Percentiles rank a stretch among this genome's conserved stretches.
Evolutionary conservation across 2,888 invertebrate genomes (phyloP).

Genomic region (Leucoptera coffeella): DNA sequence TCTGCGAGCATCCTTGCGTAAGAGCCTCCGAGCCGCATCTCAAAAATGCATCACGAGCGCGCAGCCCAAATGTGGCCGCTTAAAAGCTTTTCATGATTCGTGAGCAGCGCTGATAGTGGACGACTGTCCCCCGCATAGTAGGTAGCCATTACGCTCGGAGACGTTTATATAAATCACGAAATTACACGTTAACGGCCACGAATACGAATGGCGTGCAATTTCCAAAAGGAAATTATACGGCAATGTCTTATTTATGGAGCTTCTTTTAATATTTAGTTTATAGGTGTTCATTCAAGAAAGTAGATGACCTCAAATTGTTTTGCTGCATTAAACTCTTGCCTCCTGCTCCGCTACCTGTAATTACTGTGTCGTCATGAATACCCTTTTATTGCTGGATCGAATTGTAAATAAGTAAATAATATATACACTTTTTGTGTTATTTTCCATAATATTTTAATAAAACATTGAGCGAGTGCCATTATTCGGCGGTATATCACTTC

Average conservation of each 20-base stretch:
- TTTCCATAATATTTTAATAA: too few relatives aligned
- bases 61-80: constrained; percentile 27
- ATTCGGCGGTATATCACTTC: too few relatives aligned
- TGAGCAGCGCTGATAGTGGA: constrained; percentile 23
- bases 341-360: not conserved
- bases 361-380: constrained; percentile 1
- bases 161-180: constrained; percentile 36
- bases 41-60: constrained; percentile 43
- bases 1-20: constrained; percentile 41
- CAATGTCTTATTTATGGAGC: constrained; percentile 33
- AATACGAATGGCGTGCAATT: constrained; percentile 35
- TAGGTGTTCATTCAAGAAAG: constrained; percentile 19
- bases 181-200: constrained; percentile 32
- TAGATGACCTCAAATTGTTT: constrained; percentile 19
- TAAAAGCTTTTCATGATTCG: constrained; percentile 36
- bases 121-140: too few relatives aligned
- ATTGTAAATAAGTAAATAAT: constrained; percentile 4
- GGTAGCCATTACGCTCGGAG: constrained; percentile 16
- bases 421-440: too few relatives aligned
- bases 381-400: constrained; percentile 4
- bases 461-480: too few relatives aligned
- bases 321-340: constrained; percentile 9
- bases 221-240: constrained; percentile 34
- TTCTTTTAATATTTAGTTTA: constrained; percentile 27
- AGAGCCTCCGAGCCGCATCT: constrained; percentile 16